phyloP scores from a whole-genome alignment of 2,888 invertebrate species.

The Deroplatys truncata region DNA sequence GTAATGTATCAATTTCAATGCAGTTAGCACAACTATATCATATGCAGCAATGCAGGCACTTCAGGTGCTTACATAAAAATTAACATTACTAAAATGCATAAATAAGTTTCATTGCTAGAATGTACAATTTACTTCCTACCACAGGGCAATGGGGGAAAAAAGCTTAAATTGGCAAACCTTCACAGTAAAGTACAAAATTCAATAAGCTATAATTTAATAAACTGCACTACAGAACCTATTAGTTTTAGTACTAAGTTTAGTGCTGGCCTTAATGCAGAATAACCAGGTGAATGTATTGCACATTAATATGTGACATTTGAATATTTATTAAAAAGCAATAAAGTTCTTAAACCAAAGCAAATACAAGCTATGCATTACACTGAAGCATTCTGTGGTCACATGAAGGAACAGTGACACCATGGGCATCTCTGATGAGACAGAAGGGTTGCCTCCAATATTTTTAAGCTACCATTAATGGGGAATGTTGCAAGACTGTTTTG shows the following conservation, averaged over 20 bases:
- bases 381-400: no score
- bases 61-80: background rate
- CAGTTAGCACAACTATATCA: background rate
- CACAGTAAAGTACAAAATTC: background rate
- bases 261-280: background rate
- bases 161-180: background rate
- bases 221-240: background rate
- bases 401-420: no score
- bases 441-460: no score
- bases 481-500: no score
- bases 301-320: background rate
- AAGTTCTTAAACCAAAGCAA: no score
- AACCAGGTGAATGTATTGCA: background rate
- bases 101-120: background rate
- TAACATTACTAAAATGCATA: background rate
- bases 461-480: no score
- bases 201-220: background rate
- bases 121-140: no score
- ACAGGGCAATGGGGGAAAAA: background rate
- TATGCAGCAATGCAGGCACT: background rate
- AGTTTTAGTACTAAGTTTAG: background rate
- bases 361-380: no score
- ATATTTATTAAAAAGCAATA: no score
- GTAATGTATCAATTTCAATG: background rate
- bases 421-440: no score